Percentiles rank a stretch among this genome's conserved stretches.
Evolutionary conservation across 2,113 vertebrate genomes (phyloP).

Genomic region (Antechinus stuartii): DNA sequence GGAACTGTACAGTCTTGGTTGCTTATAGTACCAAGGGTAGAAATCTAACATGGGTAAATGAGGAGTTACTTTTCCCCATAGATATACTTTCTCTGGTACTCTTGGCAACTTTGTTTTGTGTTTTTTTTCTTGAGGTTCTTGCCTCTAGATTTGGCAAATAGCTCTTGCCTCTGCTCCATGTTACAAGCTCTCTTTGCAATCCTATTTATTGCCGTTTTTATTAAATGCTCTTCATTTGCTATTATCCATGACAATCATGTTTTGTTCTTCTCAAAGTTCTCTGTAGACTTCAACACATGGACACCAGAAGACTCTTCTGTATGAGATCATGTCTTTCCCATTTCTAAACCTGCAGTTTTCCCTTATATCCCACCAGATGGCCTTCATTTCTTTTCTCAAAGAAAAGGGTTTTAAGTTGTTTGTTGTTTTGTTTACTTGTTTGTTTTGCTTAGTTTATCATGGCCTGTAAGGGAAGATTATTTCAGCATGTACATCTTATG

Average conservation of each 20-base stretch:
- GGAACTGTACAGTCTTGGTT: neutral
- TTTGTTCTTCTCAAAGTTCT: neutral
- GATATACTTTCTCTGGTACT: neutral
- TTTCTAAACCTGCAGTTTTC: neutral
- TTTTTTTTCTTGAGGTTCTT: neutral
- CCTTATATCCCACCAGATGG: neutral
- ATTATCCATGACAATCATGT: neutral
- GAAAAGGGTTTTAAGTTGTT: neutral
- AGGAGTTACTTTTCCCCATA: neutral
- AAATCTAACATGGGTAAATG: neutral
- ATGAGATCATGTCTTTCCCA: neutral
- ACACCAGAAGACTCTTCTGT: neutral
- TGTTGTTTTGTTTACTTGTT: neutral
- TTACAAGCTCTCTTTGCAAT: neutral
- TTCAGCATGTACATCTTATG: neutral
- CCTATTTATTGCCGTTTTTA: neutral
- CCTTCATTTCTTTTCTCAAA: neutral
- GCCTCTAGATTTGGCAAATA: neutral
- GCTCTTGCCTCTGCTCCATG: neutral
- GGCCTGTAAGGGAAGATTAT: neutral
- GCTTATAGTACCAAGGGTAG: no score
- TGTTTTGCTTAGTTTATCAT: neutral
- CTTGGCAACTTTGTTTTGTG: no score
- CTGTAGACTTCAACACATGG: neutral
- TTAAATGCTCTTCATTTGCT: neutral